These are phyloP conservation scores for Drosophila repleta DNA, from an alignment of 1,140 invertebrate species.

Conservation along the genomic window DNA sequence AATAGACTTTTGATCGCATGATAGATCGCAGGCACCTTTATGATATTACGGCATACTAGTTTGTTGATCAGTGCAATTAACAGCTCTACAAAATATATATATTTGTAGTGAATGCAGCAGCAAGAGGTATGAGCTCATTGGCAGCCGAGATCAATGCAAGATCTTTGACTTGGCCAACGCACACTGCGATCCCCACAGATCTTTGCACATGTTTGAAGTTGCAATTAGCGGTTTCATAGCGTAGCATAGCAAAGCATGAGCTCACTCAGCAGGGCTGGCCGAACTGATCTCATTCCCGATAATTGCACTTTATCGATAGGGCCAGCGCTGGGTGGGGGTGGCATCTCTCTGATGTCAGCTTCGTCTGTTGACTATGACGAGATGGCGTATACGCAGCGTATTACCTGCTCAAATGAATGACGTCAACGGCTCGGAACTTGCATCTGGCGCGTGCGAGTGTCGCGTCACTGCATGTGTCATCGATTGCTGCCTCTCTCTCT, in stretches of 20 bases:
- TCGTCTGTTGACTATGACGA: conserved; percentile 17
- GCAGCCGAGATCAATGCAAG: not conserved
- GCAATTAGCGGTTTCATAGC: conserved; percentile 15
- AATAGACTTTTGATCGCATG: not conserved
- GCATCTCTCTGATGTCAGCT: conserved; percentile 42
- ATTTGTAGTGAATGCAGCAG: not conserved
- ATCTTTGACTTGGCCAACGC: not conserved
- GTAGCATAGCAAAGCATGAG: conserved; percentile 5
- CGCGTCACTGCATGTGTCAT: conserved; percentile 65
- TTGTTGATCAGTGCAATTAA: conserved; percentile 32
- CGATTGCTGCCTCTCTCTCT: conserved; percentile 23
- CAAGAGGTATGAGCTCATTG: not conserved
- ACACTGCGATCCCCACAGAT: not conserved
- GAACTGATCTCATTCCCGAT: conserved; percentile 6
- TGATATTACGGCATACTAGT: not conserved
- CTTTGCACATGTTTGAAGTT: conserved; percentile 12
- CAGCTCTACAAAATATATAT: conserved; percentile 1
- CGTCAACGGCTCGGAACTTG: conserved; percentile 54
- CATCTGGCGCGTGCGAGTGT: conserved; percentile 30
- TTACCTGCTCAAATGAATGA: conserved; percentile 48
- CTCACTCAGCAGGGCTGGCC: not conserved
- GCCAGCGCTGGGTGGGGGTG: not conserved
- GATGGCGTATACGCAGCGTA: conserved; percentile 59
- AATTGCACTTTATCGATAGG: not conserved
- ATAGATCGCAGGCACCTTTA: not conserved